Percentiles rank a stretch among this genome's conserved stretches.
Conservation (phyloP, 1,140 invertebrate species). For the Heliconius himera region DNA sequence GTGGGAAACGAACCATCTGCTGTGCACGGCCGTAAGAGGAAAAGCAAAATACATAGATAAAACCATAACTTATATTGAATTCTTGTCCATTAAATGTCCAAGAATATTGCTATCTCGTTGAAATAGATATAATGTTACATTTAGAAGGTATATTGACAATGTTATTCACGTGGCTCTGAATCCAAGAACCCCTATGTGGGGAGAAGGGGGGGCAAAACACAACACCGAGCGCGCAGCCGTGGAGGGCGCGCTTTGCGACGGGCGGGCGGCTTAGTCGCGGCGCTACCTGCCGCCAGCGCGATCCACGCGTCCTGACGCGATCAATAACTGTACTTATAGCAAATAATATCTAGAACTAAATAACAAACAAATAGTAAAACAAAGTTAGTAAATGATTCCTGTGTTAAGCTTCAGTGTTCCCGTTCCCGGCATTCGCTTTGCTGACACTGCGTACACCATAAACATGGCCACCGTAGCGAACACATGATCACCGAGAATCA, state of each 20-base stretch:
- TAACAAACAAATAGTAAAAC: conserved; percentile 30
- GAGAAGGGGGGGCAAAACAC: conserved; percentile 58
- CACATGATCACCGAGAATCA: conserved; percentile 63
- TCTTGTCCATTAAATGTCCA: not conserved
- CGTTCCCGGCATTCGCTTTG: conserved; percentile 51
- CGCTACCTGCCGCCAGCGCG: conserved; percentile 65
- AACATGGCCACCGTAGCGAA: conserved; percentile 63
- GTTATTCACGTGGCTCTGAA: conserved; percentile 53
- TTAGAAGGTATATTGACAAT: conserved; percentile 51
- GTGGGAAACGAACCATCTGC: conserved; percentile 31
- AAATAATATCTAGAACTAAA: conserved; percentile 47
- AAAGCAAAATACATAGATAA: conserved; percentile 9
- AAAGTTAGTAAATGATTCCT: conserved; percentile 15
- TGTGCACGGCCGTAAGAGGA: not conserved
- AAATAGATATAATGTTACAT: conserved; percentile 32
- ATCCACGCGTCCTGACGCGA: conserved; percentile 53
- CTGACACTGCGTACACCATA: conserved; percentile 54
- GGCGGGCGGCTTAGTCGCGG: conserved; percentile 65
- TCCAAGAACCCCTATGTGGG: conserved; percentile 43
- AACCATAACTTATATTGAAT: not conserved
- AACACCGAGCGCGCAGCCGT: conserved; percentile 66
- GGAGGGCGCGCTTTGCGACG: conserved; percentile 44
- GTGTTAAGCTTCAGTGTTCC: conserved; percentile 23
- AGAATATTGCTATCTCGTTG: conserved; percentile 27
- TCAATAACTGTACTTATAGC: conserved; percentile 56